Base-by-base conservation (phyloP, 1,140 invertebrate genomes). In the Aricia agestis region DNA sequence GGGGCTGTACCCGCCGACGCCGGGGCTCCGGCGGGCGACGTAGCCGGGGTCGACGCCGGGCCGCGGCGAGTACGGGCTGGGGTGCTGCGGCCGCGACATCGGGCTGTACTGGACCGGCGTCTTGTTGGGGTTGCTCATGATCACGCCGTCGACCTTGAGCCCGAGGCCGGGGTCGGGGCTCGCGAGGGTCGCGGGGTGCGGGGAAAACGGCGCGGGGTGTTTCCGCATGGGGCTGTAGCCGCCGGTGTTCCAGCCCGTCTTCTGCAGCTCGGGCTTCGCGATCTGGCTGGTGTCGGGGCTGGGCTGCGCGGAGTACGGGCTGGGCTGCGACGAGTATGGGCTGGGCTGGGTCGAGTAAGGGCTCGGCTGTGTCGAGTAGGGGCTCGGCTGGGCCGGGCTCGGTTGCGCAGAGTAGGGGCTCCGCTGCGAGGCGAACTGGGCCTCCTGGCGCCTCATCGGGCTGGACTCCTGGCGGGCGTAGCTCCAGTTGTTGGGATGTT, bases 241-340 rank as follows among this genome's bases (percentile, higher is more conserved):
- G 41, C 87, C 89, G 1, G 84, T 78, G 68, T 91, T 92, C 89
- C 89, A 92, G 18, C 78, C 82, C 6, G 85, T 74, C 67, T 91
- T 91, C 59, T 86, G 87, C 6, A 86, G 72, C 13, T 88, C 90
- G 58, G 84, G 75, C 68, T 90, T 90, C 2, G 84, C 80, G 18
- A 88, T 86, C 79, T 91, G 90, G 71, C 89, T 91, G 17, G 89
- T 92, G 72, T 92, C 90, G 11, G 91, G 91, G 67, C 91, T 92
- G 7, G 91, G 91, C 72, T 92, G 91, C 17, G 89, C 87, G 4
- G 87, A 91, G 59, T 92, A 92, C 0, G 90, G 90, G 76, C 89
- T 90, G 71, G 89, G 90, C 70, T 91, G 87, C n/a, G 89, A 89
- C 6, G 90, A 88, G 73, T 92, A 91, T 1, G 91, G 91, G 74